These are phyloP conservation scores for Myathropa florea DNA, from an alignment of 2,888 invertebrate species.

Conservation along the genomic window DNA sequence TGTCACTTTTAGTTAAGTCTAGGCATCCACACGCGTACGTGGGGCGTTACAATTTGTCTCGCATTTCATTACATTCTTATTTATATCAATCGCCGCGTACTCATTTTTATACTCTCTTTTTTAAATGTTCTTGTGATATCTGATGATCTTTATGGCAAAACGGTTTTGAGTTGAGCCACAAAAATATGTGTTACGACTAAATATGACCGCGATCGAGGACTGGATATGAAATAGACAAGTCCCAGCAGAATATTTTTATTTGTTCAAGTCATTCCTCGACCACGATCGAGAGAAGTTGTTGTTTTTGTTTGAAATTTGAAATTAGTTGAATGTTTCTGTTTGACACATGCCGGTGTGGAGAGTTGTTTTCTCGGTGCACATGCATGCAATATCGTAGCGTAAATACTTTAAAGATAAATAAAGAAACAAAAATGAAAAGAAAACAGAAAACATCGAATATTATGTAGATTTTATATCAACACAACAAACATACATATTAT, in stretches of 20 bases:
- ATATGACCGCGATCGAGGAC: neutral
- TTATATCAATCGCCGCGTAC: conserved; percentile 31
- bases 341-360: conserved; percentile 1
- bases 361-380: conserved; percentile 33
- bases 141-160: conserved; percentile 36
- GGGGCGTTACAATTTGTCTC: neutral
- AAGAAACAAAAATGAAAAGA: conserved; percentile 27
- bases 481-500: conserved; percentile 22
- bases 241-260: neutral
- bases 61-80: conserved; percentile 17
- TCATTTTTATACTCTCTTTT: conserved; percentile 41
- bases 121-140: conserved; percentile 62
- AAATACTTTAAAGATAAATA: conserved; percentile 28
- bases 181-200: neutral
- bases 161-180: neutral
- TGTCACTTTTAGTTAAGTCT: conserved; percentile 36
- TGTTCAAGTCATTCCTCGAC: conserved; percentile 24
- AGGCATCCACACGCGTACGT: neutral
- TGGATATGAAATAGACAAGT: neutral
- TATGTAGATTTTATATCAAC: conserved; percentile 70
- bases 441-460: conserved; percentile 65
- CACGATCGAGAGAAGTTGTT: too few relatives aligned
- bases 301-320: neutral
- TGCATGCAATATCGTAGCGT: conserved; percentile 37
- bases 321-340: neutral